These are phyloP conservation scores for Hypotaenidia philippensis DNA, from an alignment of 2,797 vertebrate genomes.

Conservation along the genomic window DNA sequence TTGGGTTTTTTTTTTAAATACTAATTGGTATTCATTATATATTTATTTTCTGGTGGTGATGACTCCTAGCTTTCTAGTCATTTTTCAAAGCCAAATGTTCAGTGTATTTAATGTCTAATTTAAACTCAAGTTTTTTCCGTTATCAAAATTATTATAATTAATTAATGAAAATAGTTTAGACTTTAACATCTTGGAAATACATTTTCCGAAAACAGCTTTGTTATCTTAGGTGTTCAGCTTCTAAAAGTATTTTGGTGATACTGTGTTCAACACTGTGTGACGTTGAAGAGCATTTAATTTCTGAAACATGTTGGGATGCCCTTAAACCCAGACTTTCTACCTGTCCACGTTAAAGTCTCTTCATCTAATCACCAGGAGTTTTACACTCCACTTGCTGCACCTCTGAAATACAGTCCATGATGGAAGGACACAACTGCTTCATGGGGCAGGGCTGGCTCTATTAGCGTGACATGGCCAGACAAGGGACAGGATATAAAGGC, in stretches of 20 bases:
- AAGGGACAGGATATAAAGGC: not conserved
- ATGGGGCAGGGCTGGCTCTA: not conserved
- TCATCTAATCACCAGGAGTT: not conserved
- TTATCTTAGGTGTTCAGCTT: not conserved
- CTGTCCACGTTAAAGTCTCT: not conserved
- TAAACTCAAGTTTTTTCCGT: not conserved
- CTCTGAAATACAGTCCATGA: not conserved
- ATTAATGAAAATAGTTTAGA: not conserved
- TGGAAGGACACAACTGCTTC: not conserved
- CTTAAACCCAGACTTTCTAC: not conserved
- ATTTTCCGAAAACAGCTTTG: not conserved
- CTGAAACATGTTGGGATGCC: not conserved
- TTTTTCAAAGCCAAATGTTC: not conserved
- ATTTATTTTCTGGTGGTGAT: not conserved
- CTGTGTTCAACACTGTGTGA: not conserved
- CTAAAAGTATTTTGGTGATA: not conserved
- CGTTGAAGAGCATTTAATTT: not conserved
- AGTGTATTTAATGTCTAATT: not conserved
- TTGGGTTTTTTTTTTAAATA: not conserved
- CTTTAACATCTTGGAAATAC: not conserved
- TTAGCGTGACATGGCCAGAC: accelerated
- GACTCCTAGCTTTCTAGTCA: not conserved
- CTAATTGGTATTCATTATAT: not conserved
- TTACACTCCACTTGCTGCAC: not conserved
- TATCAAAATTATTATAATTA: not conserved